A percentile compares a stretch with the other conserved stretches of the same genome.
Evolutionary conservation across 2,797 vertebrate species (phyloP).

Genomic region (Eulemur coronatus): DNA sequence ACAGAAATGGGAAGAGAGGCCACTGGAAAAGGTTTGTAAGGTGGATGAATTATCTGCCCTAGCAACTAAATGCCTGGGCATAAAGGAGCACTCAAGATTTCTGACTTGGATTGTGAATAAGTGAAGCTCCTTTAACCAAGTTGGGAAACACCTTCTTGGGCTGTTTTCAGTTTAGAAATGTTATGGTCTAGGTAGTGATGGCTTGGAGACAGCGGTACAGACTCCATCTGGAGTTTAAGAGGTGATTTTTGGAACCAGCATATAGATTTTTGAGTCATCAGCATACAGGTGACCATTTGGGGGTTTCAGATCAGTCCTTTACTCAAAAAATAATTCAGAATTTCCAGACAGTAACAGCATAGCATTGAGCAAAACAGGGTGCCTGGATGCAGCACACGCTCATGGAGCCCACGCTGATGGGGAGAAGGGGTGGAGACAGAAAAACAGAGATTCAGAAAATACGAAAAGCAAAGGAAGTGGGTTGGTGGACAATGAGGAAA

Average conservation of each 20-base stretch:
- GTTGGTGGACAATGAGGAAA: neutral
- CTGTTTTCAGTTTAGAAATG: neutral
- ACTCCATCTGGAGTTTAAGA: fast-evolving
- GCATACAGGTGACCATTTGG: too few relatives aligned
- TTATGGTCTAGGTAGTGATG: fast-evolving
- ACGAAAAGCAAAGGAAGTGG: fast-evolving
- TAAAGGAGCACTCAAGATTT: neutral
- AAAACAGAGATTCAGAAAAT: neutral
- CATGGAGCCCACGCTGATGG: neutral
- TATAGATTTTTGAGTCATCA: neutral
- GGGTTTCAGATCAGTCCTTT: neutral
- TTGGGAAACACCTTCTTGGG: neutral
- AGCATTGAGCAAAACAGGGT: fast-evolving
- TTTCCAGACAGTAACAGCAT: neutral
- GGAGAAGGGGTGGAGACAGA: neutral
- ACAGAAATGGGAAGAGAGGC: too few relatives aligned
- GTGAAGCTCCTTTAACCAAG: neutral
- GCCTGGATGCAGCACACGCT: fast-evolving
- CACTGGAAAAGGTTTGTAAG: fast-evolving
- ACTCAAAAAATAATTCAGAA: neutral
- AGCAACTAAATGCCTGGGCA: fast-evolving
- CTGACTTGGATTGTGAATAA: too few relatives aligned
- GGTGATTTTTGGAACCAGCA: neutral
- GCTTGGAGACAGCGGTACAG: neutral
- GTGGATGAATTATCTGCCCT: neutral